Evolutionary conservation across 2,888 invertebrate species (phyloP), one percentile per base, ranked within the genome.

Genomic region (Spilosoma lubricipeda): DNA sequence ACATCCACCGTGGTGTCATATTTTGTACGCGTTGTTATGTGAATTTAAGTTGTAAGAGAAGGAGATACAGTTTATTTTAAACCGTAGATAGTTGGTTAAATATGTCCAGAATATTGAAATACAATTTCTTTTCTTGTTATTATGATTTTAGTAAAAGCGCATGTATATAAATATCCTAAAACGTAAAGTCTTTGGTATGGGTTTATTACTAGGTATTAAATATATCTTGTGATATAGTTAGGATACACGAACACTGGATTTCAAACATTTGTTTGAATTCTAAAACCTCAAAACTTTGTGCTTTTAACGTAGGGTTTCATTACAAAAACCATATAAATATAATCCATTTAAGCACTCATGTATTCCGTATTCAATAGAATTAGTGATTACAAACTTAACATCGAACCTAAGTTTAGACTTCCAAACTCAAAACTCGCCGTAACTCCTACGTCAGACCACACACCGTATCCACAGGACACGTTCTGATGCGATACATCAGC

Each of bases 401-500:
- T 63, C 36, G 7, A 45, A 48, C 45, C 27, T 27, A 71, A 65
- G 64, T 75, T 59, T 48, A n/a, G 36, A 70, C 66, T 72, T 63
- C 48, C n/a, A n/a, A 83, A 74, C 36, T 72, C 69, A 71, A 79
- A 39, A 75, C 73, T 71, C 64, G 33, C 70, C 48, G 39, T 59
- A 30, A 56, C 59, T 70, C 45, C 13, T 76, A 75, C 75, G 76
- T 86, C 82, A 73, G 52, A 69, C 80, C 83, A 74, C 74, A 76
- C 75, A 75, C 79, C 77, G 78, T 82, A 85, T 85, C 82, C 79
- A 83, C 86, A 90, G 90, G 90, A 91, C 94, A 95, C 93, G 94
- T 93, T 85, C 90, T 93, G 93, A 91, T 89, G 90, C 92, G 93
- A 95, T 95, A 95, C 94, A 95, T 95, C 95, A 95, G 92, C 90